Conservation (phyloP, 2,888 invertebrate species). For the Eupithecia pulchellata region DNA sequence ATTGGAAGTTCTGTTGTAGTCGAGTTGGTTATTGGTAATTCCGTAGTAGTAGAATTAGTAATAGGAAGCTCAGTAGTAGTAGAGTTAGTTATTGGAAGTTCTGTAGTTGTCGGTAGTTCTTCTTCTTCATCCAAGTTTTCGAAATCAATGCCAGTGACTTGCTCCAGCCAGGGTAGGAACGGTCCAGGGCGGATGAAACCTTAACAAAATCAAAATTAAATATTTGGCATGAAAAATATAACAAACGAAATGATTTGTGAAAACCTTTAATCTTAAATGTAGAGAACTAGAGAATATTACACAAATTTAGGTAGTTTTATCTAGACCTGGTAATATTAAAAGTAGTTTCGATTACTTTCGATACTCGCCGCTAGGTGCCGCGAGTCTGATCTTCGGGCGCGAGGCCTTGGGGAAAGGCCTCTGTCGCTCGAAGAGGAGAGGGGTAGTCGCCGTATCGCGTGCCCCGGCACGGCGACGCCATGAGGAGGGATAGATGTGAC, state of each 20-base stretch:
- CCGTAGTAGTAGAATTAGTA: conserved; percentile 33
- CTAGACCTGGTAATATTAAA: not conserved
- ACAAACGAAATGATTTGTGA: not conserved
- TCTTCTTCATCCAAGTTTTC: conserved; percentile 63
- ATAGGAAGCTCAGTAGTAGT: not conserved
- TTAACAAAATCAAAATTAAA: conserved; percentile 38
- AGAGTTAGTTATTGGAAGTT: not conserved
- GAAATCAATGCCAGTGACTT: conserved; percentile 69
- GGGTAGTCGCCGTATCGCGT: too few species aligned
- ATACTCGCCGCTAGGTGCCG: conserved; percentile 18
- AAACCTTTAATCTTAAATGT: not conserved
- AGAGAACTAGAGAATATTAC: not conserved
- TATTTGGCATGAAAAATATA: not conserved
- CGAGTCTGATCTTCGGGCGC: too few species aligned
- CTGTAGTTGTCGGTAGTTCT: conserved; percentile 32
- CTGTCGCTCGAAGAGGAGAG: too few species aligned
- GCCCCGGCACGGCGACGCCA: too few species aligned
- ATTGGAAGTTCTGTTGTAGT: not conserved
- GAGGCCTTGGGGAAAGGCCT: too few species aligned
- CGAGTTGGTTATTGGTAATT: conserved; percentile 18
- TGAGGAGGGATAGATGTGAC: too few species aligned
- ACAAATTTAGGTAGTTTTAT: not conserved
- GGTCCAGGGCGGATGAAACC: conserved; percentile 76
- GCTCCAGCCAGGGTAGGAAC: conserved; percentile 68
- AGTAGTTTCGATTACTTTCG: too few species aligned